Conservation (phyloP, 2,888 invertebrate species). For the Apeira syringaria region DNA sequence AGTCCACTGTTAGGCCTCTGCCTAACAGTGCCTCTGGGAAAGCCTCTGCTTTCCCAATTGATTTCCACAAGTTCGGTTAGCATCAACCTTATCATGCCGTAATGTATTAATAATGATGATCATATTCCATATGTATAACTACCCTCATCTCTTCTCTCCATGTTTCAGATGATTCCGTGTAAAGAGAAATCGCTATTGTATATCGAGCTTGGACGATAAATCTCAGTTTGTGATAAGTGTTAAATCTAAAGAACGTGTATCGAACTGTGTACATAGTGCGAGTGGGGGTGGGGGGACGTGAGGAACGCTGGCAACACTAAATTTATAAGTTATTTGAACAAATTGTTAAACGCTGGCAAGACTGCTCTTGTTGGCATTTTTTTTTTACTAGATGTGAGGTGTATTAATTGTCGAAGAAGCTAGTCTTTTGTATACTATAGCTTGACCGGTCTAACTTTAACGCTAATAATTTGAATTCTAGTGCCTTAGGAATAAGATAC, state of each 20-base stretch:
- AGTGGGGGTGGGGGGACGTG: slow-evolving; percentile 18
- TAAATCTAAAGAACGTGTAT: slow-evolving; percentile 48
- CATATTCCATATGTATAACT: too few relatives aligned
- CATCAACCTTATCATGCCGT: too few relatives aligned
- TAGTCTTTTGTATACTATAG: too few relatives aligned
- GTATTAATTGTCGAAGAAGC: slow-evolving; percentile 5
- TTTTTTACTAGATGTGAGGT: slow-evolving; percentile 21
- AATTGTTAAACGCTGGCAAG: slow-evolving; percentile 20
- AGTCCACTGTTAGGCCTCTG: too few relatives aligned
- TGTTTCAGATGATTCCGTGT: slow-evolving; percentile 78
- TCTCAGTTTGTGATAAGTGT: slow-evolving; percentile 80
- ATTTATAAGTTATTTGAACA: slow-evolving; percentile 22
- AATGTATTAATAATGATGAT: too few relatives aligned
- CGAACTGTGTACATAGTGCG: slow-evolving; percentile 50
- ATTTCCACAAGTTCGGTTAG: too few relatives aligned
- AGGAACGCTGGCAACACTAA: slow-evolving; percentile 26
- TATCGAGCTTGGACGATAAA: slow-evolving; percentile 80
- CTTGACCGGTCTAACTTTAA: not conserved
- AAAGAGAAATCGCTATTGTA: slow-evolving; percentile 60
- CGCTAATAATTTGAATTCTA: slow-evolving; percentile 1
- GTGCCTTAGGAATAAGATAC: slow-evolving; percentile 18
- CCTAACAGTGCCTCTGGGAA: too few relatives aligned
- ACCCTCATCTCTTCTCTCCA: too few relatives aligned
- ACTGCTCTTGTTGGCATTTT: slow-evolving; percentile 16
- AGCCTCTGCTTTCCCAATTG: too few relatives aligned